Conservation (phyloP, 2,888 invertebrate species). For the Ectemnius lituratus region DNA sequence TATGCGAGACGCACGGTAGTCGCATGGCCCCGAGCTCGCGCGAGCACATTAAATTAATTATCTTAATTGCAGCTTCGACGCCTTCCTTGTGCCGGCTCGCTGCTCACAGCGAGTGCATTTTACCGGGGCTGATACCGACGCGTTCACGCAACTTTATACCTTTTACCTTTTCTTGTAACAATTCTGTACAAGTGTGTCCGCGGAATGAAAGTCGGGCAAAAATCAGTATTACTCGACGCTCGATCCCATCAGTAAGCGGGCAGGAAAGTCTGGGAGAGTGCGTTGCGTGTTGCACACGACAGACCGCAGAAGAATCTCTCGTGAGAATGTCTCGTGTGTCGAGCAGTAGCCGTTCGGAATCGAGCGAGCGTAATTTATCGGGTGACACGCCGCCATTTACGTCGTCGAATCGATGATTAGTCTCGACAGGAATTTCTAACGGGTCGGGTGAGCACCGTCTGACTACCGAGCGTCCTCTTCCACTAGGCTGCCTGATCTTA, state of each 20-base stretch:
- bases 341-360: constrained; percentile 2
- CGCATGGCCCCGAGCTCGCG: constrained; percentile 51
- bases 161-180: constrained; percentile 41
- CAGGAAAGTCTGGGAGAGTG: not conserved
- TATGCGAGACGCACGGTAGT: constrained; percentile 51
- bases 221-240: constrained; percentile 1
- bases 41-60: constrained; percentile 72
- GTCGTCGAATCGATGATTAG: constrained; percentile 8
- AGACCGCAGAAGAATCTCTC: constrained; percentile 13
- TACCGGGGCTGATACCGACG: constrained; percentile 1
- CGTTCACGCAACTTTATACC: constrained; percentile 35
- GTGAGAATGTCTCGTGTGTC: constrained; percentile 12
- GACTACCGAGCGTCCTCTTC: no score
- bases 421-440: not conserved
- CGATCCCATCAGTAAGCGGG: constrained; percentile 1
- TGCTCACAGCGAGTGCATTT: not conserved
- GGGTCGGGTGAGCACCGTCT: not conserved
- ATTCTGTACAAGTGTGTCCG: constrained; percentile 26
- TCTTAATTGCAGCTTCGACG: constrained; percentile 71
- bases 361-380: constrained; percentile 15
- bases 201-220: constrained; percentile 18
- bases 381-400: constrained; percentile 18
- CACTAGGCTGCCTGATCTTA: no score
- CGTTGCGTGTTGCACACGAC: constrained; percentile 7
- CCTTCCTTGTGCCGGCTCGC: constrained; percentile 52